Conservation (phyloP, 2,888 invertebrate species). For the Sphecodes monilicornis region DNA sequence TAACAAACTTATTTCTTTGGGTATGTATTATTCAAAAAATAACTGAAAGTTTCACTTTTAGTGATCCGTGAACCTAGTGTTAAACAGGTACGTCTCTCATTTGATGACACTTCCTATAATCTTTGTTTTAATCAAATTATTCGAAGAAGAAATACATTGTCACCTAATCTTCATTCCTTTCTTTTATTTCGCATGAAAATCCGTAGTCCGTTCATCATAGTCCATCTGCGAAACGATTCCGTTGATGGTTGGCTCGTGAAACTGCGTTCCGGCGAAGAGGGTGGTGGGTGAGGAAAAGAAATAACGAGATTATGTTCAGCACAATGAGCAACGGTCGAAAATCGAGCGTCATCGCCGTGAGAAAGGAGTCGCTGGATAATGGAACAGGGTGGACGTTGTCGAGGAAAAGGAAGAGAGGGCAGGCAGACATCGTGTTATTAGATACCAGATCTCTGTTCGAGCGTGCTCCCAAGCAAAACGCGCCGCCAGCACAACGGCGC, state of each 20-base stretch:
- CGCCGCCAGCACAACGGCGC: slow-evolving; percentile 76
- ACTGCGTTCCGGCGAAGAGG: neutral
- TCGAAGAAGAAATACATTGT: too few species aligned
- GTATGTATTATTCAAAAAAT: too few species aligned
- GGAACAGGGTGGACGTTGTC: slow-evolving; percentile 47
- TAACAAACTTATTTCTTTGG: too few species aligned
- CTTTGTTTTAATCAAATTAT: too few species aligned
- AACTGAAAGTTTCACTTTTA: too few species aligned
- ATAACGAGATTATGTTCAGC: neutral
- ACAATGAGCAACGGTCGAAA: slow-evolving; percentile 19
- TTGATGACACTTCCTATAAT: too few species aligned
- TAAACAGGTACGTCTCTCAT: too few species aligned
- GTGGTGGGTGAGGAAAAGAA: neutral
- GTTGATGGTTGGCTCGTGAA: neutral
- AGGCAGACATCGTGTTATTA: slow-evolving; percentile 72
- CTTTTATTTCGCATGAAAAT: neutral
- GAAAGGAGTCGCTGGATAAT: slow-evolving; percentile 41
- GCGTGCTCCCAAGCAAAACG: slow-evolving; percentile 77
- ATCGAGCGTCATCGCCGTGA: slow-evolving; percentile 47
- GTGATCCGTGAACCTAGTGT: too few species aligned
- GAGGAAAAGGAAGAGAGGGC: slow-evolving; percentile 39
- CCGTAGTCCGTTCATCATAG: neutral
- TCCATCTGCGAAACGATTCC: neutral
- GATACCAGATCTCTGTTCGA: slow-evolving; percentile 74
- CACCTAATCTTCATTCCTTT: too few species aligned